Evolutionary conservation across 2,113 vertebrate species (phyloP).

Genomic region (Sebastes schlegelii): DNA sequence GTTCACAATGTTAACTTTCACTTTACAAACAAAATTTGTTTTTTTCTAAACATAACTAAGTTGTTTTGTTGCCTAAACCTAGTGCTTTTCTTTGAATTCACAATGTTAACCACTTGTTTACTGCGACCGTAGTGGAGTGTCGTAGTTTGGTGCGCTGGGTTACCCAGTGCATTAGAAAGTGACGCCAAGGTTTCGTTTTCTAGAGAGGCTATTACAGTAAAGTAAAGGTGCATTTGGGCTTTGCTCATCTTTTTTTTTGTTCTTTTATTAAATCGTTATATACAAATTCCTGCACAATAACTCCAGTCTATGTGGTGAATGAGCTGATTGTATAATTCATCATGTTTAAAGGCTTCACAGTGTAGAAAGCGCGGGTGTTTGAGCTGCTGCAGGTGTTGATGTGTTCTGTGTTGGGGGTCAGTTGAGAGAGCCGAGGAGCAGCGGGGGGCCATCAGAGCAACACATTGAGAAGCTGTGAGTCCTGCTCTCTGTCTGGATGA

Average conservation of each 20-base stretch:
- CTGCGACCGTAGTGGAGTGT: too few species aligned
- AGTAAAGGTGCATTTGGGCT: not conserved
- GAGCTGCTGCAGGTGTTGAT: not conserved
- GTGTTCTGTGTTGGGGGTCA: constrained; percentile 28
- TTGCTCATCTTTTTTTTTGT: not conserved
- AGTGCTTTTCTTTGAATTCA: too few species aligned
- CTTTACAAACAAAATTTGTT: too few species aligned
- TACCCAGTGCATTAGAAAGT: too few species aligned
- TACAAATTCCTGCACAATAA: not conserved
- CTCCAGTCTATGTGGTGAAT: not conserved
- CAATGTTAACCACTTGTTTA: too few species aligned
- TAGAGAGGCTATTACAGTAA: not conserved
- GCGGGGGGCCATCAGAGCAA: constrained; percentile 20
- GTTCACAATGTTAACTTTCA: too few species aligned
- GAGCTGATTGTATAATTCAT: not conserved
- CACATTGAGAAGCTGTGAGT: constrained; percentile 29
- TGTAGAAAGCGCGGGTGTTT: not conserved
- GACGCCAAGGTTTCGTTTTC: not conserved
- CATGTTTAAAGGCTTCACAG: not conserved
- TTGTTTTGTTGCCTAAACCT: too few species aligned
- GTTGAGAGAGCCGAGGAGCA: not conserved
- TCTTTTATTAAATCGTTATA: not conserved
- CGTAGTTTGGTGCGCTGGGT: too few species aligned
- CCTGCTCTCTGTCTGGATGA: not conserved
- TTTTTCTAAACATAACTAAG: too few species aligned